phyloP scores from a whole-genome alignment of 2,113 vertebrate species.

The Phasianus colchicus region DNA sequence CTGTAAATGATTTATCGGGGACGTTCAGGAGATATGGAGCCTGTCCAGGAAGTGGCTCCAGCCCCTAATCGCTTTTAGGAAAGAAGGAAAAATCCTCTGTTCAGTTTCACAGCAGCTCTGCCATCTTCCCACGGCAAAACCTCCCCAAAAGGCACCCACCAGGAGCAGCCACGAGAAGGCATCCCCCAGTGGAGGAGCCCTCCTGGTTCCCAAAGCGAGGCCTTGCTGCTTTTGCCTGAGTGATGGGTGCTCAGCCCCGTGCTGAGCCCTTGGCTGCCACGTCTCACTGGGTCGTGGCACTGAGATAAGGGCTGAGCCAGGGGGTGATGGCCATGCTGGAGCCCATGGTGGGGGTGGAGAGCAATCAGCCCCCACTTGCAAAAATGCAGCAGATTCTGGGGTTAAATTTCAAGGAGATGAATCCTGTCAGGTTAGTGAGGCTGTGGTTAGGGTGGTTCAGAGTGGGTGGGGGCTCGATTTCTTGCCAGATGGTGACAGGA shows the following conservation, averaged over 20 bases:
- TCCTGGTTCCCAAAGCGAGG: background rate
- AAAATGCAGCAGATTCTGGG: background rate
- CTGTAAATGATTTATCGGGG: slow-evolving; percentile 70
- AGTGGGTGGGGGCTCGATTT: background rate
- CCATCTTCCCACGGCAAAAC: slow-evolving; percentile 51
- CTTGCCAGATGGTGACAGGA: background rate
- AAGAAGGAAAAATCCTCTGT: slow-evolving; percentile 47
- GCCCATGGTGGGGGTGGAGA: background rate
- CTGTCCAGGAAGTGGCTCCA: slow-evolving; percentile 50
- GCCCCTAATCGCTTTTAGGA: slow-evolving; percentile 31
- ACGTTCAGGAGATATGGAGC: slow-evolving; percentile 56
- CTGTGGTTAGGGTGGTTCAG: background rate
- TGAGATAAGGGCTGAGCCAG: background rate
- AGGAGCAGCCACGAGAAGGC: background rate
- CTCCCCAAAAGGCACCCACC: background rate
- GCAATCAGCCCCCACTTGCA: background rate
- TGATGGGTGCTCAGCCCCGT: background rate
- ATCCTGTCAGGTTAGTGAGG: background rate
- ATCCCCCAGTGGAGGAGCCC: background rate
- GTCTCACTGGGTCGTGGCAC: background rate
- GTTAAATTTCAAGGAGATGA: background rate
- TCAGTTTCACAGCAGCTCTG: background rate
- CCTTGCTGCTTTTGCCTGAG: background rate
- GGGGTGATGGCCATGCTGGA: accelerated
- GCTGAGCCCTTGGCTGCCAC: background rate